Base-by-base conservation (phyloP, 2,113 vertebrate genomes). In the Lamprotornis superbus region DNA sequence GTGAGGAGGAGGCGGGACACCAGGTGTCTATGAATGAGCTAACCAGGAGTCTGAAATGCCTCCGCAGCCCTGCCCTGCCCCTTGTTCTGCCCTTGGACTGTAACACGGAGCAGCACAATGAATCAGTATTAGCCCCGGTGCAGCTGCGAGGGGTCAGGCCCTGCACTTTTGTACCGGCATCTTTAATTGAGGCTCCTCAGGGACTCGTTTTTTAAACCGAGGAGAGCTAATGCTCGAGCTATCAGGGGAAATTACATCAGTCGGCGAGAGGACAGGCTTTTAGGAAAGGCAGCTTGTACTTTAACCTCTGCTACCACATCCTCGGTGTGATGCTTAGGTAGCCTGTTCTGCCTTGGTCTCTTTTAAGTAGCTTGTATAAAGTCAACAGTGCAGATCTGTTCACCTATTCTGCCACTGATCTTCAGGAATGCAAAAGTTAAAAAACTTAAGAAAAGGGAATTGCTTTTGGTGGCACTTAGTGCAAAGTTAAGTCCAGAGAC, bases 11-110 rank as follows among this genome's bases (percentile, higher is more conserved):
- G 96, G 94, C 40, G 56, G 86, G 78, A 71, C 47, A 33, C 93
- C 92, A 96, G 93, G 93, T 95, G 91, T 93, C 94, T 33, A 2
- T 92, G 96, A 97, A 96, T 90, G 91, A 95, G 63, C 94, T 82
- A 90, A 92, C 2, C 12, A 91, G 79, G 63, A 53, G 53, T 10
- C 91, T 10, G 3, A 74, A 94, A 88, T 94, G 39, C 22, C n/a
- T 85, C 28, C 0, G 3, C 18, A 73, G 50, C 84, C 39, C 80
- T 81, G 63, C 82, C 60, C 8, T 44, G 86, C 75, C 82, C 57
- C 23, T 42, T 55, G 44, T 50, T 55, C 60, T 89, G 93, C 90
- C 57, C 81, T 74, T 44, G 68, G 47, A 81, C 63, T 55, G 77
- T 9, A 40, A 24, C 65, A 68, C 0, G 0, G 83, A 90, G 65